A percentile compares a stretch with the other conserved stretches of the same genome.
Evolutionary conservation across 2,888 invertebrate genomes (phyloP).

Genomic region (Cephus spinipes): DNA sequence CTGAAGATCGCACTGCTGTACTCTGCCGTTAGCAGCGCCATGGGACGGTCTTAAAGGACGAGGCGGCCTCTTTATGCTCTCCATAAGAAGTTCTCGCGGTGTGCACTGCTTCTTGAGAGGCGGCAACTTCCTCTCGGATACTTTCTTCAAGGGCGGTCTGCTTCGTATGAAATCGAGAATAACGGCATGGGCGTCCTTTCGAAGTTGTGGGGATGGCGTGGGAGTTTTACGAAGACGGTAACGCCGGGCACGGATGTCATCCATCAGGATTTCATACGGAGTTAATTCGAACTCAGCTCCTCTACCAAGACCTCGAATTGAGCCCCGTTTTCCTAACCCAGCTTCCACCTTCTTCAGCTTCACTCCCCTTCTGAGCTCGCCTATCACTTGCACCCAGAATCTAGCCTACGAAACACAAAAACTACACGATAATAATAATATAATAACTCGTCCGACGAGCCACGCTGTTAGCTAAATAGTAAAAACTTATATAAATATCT

Average conservation of each 20-base stretch:
- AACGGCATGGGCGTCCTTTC: conserved; percentile 94
- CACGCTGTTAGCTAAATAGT: neutral
- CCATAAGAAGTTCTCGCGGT: conserved; percentile 86
- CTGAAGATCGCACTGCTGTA: neutral
- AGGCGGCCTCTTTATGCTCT: conserved; percentile 80
- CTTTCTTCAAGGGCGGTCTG: conserved; percentile 92
- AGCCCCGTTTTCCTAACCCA: conserved; percentile 48
- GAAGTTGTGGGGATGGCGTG: conserved; percentile 74
- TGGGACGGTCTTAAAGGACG: neutral
- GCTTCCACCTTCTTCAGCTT: conserved; percentile 84
- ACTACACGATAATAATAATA: neutral
- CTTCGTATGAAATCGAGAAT: conserved; percentile 97
- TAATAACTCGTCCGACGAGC: too few relatives aligned
- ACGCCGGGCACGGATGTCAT: conserved; percentile 91
- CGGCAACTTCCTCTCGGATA: conserved; percentile 85
- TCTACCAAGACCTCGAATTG: conserved; percentile 67
- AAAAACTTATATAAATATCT: neutral
- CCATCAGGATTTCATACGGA: conserved; percentile 96
- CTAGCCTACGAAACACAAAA: conserved; percentile 77
- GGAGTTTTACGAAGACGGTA: conserved; percentile 91
- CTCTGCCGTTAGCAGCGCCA: neutral
- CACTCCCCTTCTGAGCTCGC: conserved; percentile 90
- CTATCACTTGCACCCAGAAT: conserved; percentile 96
- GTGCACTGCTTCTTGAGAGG: conserved; percentile 80
- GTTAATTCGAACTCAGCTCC: conserved; percentile 93